Evolutionary conservation across 2,113 vertebrate genomes (phyloP).

Genomic region (Circaetus gallicus): DNA sequence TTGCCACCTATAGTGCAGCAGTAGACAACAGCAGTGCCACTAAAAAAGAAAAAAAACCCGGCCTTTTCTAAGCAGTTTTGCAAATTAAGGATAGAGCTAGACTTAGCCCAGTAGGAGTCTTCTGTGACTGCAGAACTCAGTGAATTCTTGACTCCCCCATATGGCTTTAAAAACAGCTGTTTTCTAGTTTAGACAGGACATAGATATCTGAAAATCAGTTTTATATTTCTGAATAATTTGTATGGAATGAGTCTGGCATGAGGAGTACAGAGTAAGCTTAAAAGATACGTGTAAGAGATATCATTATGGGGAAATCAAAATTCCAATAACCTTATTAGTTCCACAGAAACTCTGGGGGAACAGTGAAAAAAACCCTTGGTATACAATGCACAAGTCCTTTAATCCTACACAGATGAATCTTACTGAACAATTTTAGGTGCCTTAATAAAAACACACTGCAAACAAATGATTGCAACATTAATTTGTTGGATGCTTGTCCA

Average conservation of each 20-base stretch:
- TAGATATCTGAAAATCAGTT: neutral
- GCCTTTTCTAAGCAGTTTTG: neutral
- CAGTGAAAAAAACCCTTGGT: neutral
- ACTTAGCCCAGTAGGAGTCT: neutral
- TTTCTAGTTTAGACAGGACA: neutral
- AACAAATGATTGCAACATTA: constrained; percentile 12
- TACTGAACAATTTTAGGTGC: neutral
- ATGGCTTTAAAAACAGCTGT: neutral
- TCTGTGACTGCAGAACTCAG: neutral
- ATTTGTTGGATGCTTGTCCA: neutral
- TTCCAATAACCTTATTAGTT: neutral
- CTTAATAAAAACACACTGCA: neutral
- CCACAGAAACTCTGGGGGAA: neutral
- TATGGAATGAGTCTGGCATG: neutral
- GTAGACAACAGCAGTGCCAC: neutral
- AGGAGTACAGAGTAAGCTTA: neutral
- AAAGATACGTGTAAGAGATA: neutral
- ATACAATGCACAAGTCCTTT: neutral
- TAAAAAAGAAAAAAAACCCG: neutral
- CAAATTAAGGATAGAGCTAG: neutral
- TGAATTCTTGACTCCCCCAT: neutral
- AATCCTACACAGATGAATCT: neutral
- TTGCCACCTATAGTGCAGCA: neutral
- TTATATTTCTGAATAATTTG: neutral
- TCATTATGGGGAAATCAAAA: neutral